Evolutionary conservation across 2,113 vertebrate genomes (phyloP).

Genomic region (Cyrtonyx montezumae): DNA sequence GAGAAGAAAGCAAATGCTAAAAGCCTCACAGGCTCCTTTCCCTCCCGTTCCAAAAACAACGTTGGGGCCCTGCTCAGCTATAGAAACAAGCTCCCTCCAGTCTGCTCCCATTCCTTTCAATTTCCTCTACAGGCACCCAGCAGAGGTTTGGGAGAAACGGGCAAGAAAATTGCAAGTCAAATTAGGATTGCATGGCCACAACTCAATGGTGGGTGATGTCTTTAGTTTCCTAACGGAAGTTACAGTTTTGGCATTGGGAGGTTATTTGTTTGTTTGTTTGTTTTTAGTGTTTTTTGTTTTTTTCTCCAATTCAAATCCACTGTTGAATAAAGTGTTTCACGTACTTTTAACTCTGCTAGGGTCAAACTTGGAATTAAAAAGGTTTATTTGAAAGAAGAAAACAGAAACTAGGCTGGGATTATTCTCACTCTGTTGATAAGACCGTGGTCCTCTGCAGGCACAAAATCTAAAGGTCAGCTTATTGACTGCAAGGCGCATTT

Average conservation of each 20-base stretch:
- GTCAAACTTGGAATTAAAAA: neutral
- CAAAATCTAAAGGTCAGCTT: neutral
- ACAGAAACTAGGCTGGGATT: neutral
- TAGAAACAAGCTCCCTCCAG: neutral
- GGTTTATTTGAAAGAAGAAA: neutral
- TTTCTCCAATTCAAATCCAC: neutral
- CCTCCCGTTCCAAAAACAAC: neutral
- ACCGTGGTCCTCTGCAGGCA: neutral
- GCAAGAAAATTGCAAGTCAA: neutral
- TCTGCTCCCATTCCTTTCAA: neutral
- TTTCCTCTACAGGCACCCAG: neutral
- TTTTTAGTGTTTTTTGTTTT: neutral
- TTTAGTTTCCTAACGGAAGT: neutral
- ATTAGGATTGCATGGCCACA: neutral
- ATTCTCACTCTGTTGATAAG: neutral
- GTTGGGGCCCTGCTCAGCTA: neutral
- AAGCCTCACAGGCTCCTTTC: neutral
- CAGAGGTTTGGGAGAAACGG: neutral
- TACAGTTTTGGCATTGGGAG: neutral
- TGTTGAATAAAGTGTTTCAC: neutral
- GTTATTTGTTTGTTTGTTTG: neutral
- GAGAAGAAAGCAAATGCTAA: neutral
- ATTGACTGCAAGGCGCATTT: neutral
- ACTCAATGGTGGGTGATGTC: neutral
- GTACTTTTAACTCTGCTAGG: neutral